These are phyloP conservation scores for Psilopsiagon aurifrons DNA, from an alignment of 2,113 vertebrate species.

Conservation along the genomic window DNA sequence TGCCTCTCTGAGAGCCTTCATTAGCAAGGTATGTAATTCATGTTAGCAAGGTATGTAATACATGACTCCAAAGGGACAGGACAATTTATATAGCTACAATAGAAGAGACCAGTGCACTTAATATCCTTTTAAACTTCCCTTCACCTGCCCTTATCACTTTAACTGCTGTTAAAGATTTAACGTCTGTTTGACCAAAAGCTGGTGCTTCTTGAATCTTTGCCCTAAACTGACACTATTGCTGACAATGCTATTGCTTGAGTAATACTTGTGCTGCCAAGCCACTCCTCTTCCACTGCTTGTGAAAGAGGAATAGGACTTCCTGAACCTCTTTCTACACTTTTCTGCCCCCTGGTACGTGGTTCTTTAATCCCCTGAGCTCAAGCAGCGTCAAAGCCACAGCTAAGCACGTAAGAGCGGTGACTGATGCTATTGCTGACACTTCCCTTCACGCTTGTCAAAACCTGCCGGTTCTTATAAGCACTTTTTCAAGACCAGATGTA, in stretches of 20 bases:
- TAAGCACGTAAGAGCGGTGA: neutral
- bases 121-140: neutral
- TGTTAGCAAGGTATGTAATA: constrained; percentile 86
- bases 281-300: neutral
- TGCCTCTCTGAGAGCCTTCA: constrained; percentile 90
- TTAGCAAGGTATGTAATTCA: constrained; percentile 85
- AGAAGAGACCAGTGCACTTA: neutral
- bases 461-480: neutral
- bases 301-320: neutral
- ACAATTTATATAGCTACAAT: fast-evolving
- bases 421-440: neutral
- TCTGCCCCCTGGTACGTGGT: neutral
- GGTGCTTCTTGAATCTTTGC: neutral
- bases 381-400: neutral
- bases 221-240: neutral
- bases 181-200: neutral
- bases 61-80: neutral
- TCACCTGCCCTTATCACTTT: neutral
- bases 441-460: neutral
- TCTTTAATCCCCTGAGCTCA: neutral
- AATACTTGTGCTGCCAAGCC: neutral
- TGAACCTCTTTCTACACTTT: neutral
- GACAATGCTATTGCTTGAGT: neutral
- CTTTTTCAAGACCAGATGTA: neutral
- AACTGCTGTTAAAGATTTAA: neutral